A percentile compares a stretch with the other conserved stretches of the same genome.
Conservation (phyloP, 2,113 vertebrate species). For the Perca schrenkii region DNA sequence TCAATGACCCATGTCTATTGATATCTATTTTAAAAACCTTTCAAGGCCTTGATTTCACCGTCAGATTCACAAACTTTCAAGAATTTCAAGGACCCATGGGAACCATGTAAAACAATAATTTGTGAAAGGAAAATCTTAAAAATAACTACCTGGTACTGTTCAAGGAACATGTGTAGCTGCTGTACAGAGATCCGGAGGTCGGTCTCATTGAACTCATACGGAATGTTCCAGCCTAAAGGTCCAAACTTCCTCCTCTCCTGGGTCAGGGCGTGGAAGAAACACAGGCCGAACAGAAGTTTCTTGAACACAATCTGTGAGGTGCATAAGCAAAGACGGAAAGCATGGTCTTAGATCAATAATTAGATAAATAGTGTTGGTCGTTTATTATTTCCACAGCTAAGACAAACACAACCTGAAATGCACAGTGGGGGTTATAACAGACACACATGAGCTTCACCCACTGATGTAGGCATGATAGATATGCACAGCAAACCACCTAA, state of each 20-base stretch:
- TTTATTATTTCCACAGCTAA: conserved; percentile 36
- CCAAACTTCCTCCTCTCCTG: conserved; percentile 93
- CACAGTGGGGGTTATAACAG: conserved; percentile 16
- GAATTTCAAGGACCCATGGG: no score
- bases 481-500: conserved; percentile 12
- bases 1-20: no score
- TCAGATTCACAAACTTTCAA: no score
- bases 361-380: background rate
- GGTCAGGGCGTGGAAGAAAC: conserved; percentile 91
- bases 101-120: background rate
- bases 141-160: conserved; percentile 88
- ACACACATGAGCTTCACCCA: conserved; percentile 35
- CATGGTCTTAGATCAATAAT: conserved; percentile 6
- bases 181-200: conserved; percentile 92
- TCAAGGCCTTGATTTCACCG: no score
- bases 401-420: conserved; percentile 40
- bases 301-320: conserved; percentile 88
- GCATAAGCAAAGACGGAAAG: conserved; percentile 22
- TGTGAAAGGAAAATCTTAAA: background rate
- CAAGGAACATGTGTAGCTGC: conserved; percentile 91
- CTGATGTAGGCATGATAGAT: conserved; percentile 4
- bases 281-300: conserved; percentile 90
- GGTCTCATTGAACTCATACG: conserved; percentile 91
- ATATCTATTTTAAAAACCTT: no score
- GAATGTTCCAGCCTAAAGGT: conserved; percentile 92